Percentiles rank a stretch among this genome's conserved stretches.
Evolutionary conservation across 1,140 invertebrate genomes (phyloP).

Genomic region (Drosophila gunungcola): DNA sequence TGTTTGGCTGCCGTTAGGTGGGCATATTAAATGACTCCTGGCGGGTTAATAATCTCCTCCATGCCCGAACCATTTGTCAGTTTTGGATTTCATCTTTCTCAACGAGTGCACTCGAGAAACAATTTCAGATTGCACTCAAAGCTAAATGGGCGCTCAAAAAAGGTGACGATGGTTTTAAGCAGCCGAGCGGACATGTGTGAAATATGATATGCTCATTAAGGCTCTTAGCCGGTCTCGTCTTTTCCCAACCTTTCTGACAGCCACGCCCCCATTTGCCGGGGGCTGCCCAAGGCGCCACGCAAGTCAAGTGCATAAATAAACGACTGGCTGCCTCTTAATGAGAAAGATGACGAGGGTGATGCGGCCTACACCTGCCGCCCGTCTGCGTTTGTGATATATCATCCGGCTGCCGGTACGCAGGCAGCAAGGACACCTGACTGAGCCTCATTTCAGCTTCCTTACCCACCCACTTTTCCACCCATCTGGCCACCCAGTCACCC

Average conservation of each 20-base stretch:
- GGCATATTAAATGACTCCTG: slow-evolving; percentile 36
- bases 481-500: slow-evolving; percentile 19
- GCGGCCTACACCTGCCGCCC: slow-evolving; percentile 69
- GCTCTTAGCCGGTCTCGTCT: slow-evolving; percentile 9
- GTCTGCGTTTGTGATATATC: slow-evolving; percentile 63
- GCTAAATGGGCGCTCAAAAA: slow-evolving; percentile 14
- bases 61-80: slow-evolving; percentile 18
- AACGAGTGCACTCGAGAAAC: slow-evolving; percentile 50
- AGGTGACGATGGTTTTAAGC: slow-evolving; percentile 53
- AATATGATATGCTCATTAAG: slow-evolving; percentile 79
- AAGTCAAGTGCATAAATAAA: slow-evolving; percentile 82
- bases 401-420: slow-evolving; percentile 30
- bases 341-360: slow-evolving; percentile 64
- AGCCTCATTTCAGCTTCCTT: background rate
- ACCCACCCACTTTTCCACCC: slow-evolving; percentile 13
- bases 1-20: slow-evolving; percentile 22
- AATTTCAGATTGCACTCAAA: slow-evolving; percentile 59
- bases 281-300: slow-evolving; percentile 29
- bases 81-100: slow-evolving; percentile 33
- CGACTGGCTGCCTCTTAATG: slow-evolving; percentile 49
- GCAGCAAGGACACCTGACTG: slow-evolving; percentile 38
- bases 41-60: slow-evolving; percentile 19
- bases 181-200: slow-evolving; percentile 55
- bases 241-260: slow-evolving; percentile 2
- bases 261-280: background rate